Base-by-base conservation (phyloP, 2,113 vertebrate genomes). In the Merops nubicus region DNA sequence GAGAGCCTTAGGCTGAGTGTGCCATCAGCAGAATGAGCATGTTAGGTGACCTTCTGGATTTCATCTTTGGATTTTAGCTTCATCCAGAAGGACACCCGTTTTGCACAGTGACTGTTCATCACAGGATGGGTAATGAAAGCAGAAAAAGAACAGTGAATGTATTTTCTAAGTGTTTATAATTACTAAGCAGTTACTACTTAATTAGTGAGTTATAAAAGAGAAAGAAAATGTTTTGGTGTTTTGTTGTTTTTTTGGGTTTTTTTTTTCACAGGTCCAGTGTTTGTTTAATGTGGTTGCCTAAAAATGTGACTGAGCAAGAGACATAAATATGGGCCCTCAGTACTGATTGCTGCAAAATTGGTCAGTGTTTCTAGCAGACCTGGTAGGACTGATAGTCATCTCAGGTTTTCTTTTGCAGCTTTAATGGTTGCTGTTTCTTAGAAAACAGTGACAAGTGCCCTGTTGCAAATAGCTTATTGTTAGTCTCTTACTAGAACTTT, bases 11-110 rank as follows among this genome's bases (percentile, higher is more conserved):
- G 45, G n/a, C 16, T 42, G 57, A 62, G 25, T 11, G 15, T 88
- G 29, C 74, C n/a, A 81, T 69, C 5, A 12, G 26, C 15, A 34
- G 60, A 74, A 47, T 23, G 15, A 42, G 21, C 36, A 14, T 2
- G 0, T 68, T 47, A 73, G 43, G 15, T 74, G 50, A 85, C 9
- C 36, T 51, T 59, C 59, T 90, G 60, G 36, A 48, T 78, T 93
- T 81, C 29, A 34, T 38, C 40, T 60, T 51, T 36, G 0, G 0
- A 0, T 25, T 92, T 57, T 34, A 69, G 6, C 45, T 33, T 70
- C 42, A 29, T 74, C 31, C 59, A 33, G 36, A 91, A 74, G 64
- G 21, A 56, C 7, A n/a, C 54, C 4, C 14, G 4, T 36, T 65
- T 43, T 82, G 74, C 28, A 18, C 6, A 53, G 50, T 23, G 18